A percentile compares a stretch with the other conserved stretches of the same genome.
These are phyloP conservation scores for Xylocampa areola DNA, from an alignment of 2,888 invertebrate genomes.

Conservation along the genomic window DNA sequence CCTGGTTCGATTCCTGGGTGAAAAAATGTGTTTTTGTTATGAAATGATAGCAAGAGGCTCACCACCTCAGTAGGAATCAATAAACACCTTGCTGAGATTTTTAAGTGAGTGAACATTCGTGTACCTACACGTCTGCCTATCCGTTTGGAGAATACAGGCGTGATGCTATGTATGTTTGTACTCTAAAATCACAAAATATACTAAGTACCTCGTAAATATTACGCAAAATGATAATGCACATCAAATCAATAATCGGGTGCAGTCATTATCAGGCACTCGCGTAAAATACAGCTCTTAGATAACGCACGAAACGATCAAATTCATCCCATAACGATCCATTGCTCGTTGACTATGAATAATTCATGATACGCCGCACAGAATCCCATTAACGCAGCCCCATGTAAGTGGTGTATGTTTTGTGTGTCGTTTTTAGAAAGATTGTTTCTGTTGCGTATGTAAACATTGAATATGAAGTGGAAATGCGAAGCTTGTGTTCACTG, in stretches of 20 bases:
- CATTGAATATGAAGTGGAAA: conserved; percentile 50
- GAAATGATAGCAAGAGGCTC: too few relatives aligned
- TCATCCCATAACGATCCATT: conserved; percentile 50
- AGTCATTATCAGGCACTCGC: conserved; percentile 30
- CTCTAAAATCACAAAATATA: too few relatives aligned
- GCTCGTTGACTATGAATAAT: conserved; percentile 55
- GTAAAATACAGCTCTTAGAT: conserved; percentile 51
- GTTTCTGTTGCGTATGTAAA: conserved; percentile 45
- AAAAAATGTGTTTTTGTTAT: too few relatives aligned
- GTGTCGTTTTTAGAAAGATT: conserved; percentile 48
- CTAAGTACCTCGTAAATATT: neutral
- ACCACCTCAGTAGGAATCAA: too few relatives aligned
- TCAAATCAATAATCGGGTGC: conserved; percentile 31
- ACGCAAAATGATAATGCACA: conserved; percentile 4
- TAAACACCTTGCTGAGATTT: too few relatives aligned
- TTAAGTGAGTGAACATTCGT: too few relatives aligned
- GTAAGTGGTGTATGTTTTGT: conserved; percentile 44
- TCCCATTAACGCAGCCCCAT: conserved; percentile 53
- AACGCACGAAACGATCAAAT: conserved; percentile 49
- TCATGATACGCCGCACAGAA: conserved; percentile 32
- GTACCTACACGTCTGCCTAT: too few relatives aligned
- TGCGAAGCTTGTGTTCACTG: conserved; percentile 32
- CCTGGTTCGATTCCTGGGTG: too few relatives aligned
- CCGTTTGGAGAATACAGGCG: too few relatives aligned
- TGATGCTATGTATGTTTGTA: too few relatives aligned